Base-by-base conservation (phyloP, 2,113 vertebrate genomes). In the Lepus timidus region DNA sequence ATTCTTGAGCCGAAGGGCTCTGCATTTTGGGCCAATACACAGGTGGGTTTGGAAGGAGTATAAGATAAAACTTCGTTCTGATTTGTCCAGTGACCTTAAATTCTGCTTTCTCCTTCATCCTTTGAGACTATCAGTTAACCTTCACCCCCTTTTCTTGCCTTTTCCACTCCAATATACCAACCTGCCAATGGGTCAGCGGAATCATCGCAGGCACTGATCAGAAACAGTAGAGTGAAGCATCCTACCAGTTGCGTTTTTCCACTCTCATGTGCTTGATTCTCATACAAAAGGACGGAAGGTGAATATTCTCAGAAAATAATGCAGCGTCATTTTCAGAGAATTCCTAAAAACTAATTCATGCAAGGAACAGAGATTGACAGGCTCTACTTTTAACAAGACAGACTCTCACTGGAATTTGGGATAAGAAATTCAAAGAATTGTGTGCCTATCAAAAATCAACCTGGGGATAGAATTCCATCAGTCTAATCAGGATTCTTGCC, bases 381-480 rank as follows among this genome's bases (percentile, higher is more conserved):
- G 39, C 33, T 44, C 70, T 70, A 78, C 33, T 88, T 70, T 93
- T 90, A 81, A 94, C 33, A 83, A 97, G 89, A 79, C 33, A 91
- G 11, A 13, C 29, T 93, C 78, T 92, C 70, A 19, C 90, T 89
- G 85, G 79, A 93, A 90, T 92, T 88, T 81, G 61, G 70, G 52
- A 93, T 87, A 92, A 92, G 73, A 93, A 93, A 95, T 96, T 96
- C 94, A 95, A 93, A 95, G 71, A 96, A 93, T 62, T 89, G 67
- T 82, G 87, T 93, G 78, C 95, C 65, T 92, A 93, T 97, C 85
- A 96, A 95, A 96, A 97, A 89, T 93, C 75, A 93, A 81, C 90
- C 84, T 85, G 70, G 75, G 85, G 65, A 93, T 31, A 97, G 91
- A 97, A 91, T 91, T 86, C 62, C 51, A 73, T 78, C 70, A 76